Evolutionary conservation across 2,888 invertebrate species (phyloP).

Genomic region (Megastigmus dorsalis): DNA sequence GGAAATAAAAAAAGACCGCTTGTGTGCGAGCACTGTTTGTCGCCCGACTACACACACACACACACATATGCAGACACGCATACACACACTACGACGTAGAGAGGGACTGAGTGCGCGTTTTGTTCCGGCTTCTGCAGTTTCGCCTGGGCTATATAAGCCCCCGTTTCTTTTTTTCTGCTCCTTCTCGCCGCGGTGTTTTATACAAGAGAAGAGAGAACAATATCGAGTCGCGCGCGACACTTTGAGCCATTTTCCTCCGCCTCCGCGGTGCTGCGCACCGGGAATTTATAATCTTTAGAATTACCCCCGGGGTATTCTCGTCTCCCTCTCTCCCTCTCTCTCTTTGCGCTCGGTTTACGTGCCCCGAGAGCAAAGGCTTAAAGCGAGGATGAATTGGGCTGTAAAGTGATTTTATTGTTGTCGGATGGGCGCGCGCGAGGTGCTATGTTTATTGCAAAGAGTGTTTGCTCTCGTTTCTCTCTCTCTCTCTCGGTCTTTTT

Average conservation of each 20-base stretch:
- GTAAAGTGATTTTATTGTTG: conserved; percentile 44
- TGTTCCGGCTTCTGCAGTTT: conserved; percentile 49
- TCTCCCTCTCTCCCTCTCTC: background rate
- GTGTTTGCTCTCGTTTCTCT: too few species aligned
- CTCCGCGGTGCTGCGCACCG: background rate
- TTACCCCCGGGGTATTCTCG: conserved; percentile 18
- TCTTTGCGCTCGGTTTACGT: background rate
- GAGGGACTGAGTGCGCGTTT: too few species aligned
- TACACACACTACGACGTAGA: too few species aligned
- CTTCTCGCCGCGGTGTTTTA: background rate
- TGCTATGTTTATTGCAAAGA: conserved; percentile 42
- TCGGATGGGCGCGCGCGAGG: conserved; percentile 15
- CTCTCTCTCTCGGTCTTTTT: background rate
- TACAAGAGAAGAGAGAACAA: conserved; percentile 10
- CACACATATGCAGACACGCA: background rate
- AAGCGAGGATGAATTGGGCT: conserved; percentile 42
- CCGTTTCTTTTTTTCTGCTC: background rate
- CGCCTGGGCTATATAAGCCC: too few species aligned
- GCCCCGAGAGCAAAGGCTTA: background rate
- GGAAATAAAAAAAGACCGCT: too few species aligned
- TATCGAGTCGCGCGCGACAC: conserved; percentile 35
- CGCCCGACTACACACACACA: too few species aligned
- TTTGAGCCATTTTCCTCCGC: conserved; percentile 23
- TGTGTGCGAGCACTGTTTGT: too few species aligned
- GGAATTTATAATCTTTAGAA: conserved; percentile 48